Percentiles rank a stretch among this genome's conserved stretches.
These are phyloP conservation scores for Potamilus streckersoni DNA, from an alignment of 1,140 invertebrate species.

Conservation along the genomic window DNA sequence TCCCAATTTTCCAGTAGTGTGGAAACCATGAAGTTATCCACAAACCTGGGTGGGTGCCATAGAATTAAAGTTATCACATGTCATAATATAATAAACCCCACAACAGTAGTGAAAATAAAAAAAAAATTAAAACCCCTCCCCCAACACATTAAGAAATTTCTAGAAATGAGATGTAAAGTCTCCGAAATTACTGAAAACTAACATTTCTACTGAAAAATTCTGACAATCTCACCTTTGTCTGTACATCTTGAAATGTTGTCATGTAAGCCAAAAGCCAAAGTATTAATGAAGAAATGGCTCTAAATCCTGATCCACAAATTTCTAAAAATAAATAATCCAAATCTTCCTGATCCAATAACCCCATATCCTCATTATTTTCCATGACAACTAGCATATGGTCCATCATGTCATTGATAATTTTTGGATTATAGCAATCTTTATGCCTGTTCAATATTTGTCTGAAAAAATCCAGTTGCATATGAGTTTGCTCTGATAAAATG, in stretches of 20 bases:
- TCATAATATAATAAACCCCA: too few relatives aligned
- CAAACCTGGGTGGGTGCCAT: too few relatives aligned
- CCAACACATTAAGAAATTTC: too few relatives aligned
- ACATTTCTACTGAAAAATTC: too few relatives aligned
- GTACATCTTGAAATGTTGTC: slow-evolving; percentile 79
- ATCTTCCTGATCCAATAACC: slow-evolving; percentile 44
- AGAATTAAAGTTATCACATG: too few relatives aligned
- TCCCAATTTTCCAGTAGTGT: too few relatives aligned
- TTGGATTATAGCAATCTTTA: slow-evolving; percentile 52
- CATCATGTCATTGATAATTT: slow-evolving; percentile 41
- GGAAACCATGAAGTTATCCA: too few relatives aligned
- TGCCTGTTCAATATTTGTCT: slow-evolving; percentile 48
- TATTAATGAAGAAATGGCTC: slow-evolving; percentile 86
- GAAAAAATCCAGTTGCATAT: slow-evolving; percentile 34
- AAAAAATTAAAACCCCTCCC: too few relatives aligned
- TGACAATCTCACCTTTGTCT: slow-evolving; percentile 66
- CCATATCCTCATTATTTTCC: slow-evolving; percentile 51
- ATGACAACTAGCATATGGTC: slow-evolving; percentile 53
- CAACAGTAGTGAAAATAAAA: too few relatives aligned
- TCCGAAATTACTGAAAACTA: too few relatives aligned
- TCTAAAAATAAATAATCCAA: slow-evolving; percentile 70
- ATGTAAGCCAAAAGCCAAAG: slow-evolving; percentile 89
- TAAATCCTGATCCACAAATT: slow-evolving; percentile 88
- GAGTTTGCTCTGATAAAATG: slow-evolving; percentile 27
- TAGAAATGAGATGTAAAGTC: too few relatives aligned